Conservation (phyloP, 2,797 vertebrate genomes). For the Acanthurus tractus region DNA sequence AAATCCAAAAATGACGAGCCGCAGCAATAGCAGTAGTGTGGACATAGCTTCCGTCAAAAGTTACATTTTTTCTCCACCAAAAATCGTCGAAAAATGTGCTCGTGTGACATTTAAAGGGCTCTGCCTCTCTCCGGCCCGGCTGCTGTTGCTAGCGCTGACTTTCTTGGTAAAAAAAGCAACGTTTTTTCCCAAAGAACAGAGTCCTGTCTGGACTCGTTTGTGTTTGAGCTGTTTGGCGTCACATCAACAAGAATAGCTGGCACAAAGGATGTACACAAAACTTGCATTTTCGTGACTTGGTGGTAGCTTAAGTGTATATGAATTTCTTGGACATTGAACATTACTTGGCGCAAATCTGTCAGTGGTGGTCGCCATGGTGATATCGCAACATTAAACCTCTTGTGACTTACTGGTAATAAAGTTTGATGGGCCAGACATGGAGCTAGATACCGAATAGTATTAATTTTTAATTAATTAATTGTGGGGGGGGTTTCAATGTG, state of each 20-base stretch:
- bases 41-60: conserved; percentile 12
- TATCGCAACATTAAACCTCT: conserved; percentile 28
- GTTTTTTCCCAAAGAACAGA: not conserved
- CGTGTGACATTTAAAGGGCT: conserved; percentile 66
- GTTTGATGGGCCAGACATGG: not conserved
- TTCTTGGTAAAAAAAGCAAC: not conserved
- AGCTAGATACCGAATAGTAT: not conserved
- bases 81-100: conserved; percentile 31
- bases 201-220: not conserved
- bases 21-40: not conserved
- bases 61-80: not conserved
- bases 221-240: not conserved
- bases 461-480: not conserved
- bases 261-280: not conserved
- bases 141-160: not conserved
- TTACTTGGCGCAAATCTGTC: conserved; percentile 20
- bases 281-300: not conserved
- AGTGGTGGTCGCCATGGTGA: conserved; percentile 46
- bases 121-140: not conserved
- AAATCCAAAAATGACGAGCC: conserved; percentile 13
- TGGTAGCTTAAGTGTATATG: not conserved
- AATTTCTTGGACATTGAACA: not conserved
- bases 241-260: not conserved
- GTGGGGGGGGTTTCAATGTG: not conserved
- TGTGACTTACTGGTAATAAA: not conserved